Conservation (phyloP, 1,140 invertebrate species). For the Oreohelix idahoensis region DNA sequence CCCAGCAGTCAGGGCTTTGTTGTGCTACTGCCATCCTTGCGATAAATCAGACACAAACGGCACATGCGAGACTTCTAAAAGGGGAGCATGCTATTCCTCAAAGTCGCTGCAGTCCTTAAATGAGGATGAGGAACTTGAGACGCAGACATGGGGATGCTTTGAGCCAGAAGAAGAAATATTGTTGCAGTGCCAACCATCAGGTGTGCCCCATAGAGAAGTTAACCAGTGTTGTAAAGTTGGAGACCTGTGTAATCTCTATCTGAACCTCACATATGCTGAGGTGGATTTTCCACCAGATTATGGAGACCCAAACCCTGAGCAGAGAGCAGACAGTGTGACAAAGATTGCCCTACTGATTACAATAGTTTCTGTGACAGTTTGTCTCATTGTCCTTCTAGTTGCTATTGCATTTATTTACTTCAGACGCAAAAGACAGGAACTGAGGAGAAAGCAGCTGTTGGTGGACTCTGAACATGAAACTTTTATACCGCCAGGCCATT, state of each 20-base stretch:
- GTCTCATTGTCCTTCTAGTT: conserved; percentile 78
- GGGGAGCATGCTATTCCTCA: conserved; percentile 28
- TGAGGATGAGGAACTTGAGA: conserved; percentile 27
- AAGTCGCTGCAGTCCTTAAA: neutral
- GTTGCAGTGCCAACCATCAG: conserved; percentile 36
- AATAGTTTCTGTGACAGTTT: conserved; percentile 77
- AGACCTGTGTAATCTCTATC: conserved; percentile 16
- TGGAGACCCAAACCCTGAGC: neutral
- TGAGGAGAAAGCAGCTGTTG: conserved; percentile 68
- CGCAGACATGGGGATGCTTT: conserved; percentile 27
- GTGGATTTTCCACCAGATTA: neutral
- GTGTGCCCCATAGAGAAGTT: conserved; percentile 7
- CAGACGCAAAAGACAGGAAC: conserved; percentile 72
- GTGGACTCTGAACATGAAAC: conserved; percentile 68
- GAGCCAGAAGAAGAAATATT: conserved; percentile 16
- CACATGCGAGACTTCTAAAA: conserved; percentile 2
- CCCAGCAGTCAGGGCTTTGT: neutral
- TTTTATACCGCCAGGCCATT: conserved; percentile 69
- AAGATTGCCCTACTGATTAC: conserved; percentile 78
- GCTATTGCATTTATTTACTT: conserved; percentile 72
- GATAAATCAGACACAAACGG: conserved; percentile 38
- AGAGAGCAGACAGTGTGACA: conserved; percentile 74
- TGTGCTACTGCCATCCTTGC: conserved; percentile 34
- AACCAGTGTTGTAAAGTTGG: conserved; percentile 23
- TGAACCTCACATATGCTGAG: conserved; percentile 5